Evolutionary conservation across 2,888 invertebrate species (phyloP).

Genomic region (Platycheirus albimanus): DNA sequence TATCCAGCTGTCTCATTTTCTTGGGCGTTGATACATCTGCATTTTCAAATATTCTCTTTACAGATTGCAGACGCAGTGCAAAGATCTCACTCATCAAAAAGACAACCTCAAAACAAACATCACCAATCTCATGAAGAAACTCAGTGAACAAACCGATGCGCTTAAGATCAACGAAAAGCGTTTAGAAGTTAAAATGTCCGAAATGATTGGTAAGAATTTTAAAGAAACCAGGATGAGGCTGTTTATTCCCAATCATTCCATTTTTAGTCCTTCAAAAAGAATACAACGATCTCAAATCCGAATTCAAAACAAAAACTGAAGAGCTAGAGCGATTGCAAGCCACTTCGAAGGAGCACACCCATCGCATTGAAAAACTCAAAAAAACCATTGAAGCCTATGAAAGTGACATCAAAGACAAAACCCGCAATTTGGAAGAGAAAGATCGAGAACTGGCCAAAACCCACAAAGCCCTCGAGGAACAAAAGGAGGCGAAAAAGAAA

Average conservation of each 20-base stretch:
- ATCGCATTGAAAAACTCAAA: slow-evolving; percentile 80
- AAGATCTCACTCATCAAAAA: slow-evolving; percentile 80
- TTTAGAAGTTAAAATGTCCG: slow-evolving; percentile 79
- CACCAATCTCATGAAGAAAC: slow-evolving; percentile 79
- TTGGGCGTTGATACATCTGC: too few species aligned
- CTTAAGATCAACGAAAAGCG: slow-evolving; percentile 79
- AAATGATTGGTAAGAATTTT: slow-evolving; percentile 77
- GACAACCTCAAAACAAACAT: slow-evolving; percentile 79
- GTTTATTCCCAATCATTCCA: background rate
- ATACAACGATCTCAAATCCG: slow-evolving; percentile 77
- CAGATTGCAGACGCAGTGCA: slow-evolving; percentile 80
- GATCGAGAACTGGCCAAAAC: slow-evolving; percentile 80
- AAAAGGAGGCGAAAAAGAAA: slow-evolving; percentile 80
- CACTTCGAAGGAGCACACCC: slow-evolving; percentile 79
- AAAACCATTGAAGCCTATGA: slow-evolving; percentile 80
- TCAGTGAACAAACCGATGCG: slow-evolving; percentile 78
- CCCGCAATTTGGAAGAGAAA: slow-evolving; percentile 79
- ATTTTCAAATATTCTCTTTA: background rate
- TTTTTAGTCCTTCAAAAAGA: slow-evolving; percentile 78
- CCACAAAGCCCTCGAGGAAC: slow-evolving; percentile 80
- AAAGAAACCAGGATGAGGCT: background rate
- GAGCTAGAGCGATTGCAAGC: slow-evolving; percentile 78
- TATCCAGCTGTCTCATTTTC: slow-evolving; percentile 3
- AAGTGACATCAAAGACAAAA: slow-evolving; percentile 79
- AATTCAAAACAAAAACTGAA: slow-evolving; percentile 77